These are phyloP conservation scores for Axis porcinus DNA, from an alignment of 2,113 vertebrate genomes.

Conservation along the genomic window DNA sequence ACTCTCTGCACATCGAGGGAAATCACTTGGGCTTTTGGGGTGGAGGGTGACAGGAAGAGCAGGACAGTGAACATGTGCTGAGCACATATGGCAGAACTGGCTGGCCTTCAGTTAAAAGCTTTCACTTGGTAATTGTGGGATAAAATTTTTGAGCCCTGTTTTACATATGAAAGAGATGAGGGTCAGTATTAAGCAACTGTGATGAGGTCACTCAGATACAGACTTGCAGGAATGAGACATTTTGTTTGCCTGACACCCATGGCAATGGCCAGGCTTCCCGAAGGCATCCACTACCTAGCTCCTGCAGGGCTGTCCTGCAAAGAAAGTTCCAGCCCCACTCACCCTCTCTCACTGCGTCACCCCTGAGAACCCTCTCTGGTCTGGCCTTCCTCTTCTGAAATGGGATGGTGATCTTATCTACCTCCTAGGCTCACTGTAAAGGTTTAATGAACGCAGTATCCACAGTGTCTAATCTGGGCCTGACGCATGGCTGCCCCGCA, in stretches of 20 bases:
- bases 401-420: too few species aligned
- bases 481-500: neutral
- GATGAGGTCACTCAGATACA: neutral
- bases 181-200: neutral
- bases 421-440: neutral
- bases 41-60: neutral
- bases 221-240: neutral
- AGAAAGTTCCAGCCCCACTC: neutral
- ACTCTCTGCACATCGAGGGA: neutral
- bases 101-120: neutral
- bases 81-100: neutral
- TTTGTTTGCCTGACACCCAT: neutral
- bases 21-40: neutral
- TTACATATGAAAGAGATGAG: neutral
- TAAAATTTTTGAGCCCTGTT: neutral
- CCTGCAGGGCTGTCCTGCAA: too few species aligned
- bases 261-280: too few species aligned
- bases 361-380: too few species aligned
- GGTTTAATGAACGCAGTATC: fast-evolving
- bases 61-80: neutral
- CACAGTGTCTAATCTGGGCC: neutral
- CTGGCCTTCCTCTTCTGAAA: neutral
- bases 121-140: neutral
- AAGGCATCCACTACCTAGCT: neutral
- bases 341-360: neutral